Conservation (phyloP, 2,888 invertebrate genomes). For the Tuta absoluta region DNA sequence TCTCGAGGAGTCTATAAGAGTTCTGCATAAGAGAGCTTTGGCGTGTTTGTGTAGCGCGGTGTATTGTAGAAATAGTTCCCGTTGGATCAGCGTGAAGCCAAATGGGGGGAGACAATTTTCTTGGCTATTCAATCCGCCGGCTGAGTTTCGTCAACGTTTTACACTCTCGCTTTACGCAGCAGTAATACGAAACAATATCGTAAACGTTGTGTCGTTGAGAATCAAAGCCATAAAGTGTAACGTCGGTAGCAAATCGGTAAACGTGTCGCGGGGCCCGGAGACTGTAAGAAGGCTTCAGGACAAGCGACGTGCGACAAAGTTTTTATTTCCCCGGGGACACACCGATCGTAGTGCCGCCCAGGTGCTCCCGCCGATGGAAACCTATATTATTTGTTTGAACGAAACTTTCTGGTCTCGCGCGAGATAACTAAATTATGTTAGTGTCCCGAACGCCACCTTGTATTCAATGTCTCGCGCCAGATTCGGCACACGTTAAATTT, state of each 20-base stretch:
- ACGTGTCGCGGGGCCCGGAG: slow-evolving; percentile 65
- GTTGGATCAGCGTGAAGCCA: slow-evolving; percentile 15
- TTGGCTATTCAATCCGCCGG: slow-evolving; percentile 38
- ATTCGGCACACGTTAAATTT: slow-evolving; percentile 24
- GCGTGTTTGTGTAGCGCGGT: slow-evolving; percentile 27
- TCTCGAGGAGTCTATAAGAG: slow-evolving; percentile 38
- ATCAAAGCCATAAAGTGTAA: slow-evolving; percentile 75
- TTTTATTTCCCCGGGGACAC: slow-evolving; percentile 79
- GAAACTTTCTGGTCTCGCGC: slow-evolving; percentile 77
- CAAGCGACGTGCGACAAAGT: slow-evolving; percentile 80
- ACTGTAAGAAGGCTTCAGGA: slow-evolving; percentile 77
- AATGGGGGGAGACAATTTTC: slow-evolving; percentile 28
- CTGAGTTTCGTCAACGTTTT: slow-evolving; percentile 41
- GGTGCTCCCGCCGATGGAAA: slow-evolving; percentile 75
- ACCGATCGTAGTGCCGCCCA: slow-evolving; percentile 79
- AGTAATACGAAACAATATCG: slow-evolving; percentile 73
- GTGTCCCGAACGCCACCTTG: slow-evolving; percentile 64
- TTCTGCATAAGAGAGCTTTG: slow-evolving; percentile 31
- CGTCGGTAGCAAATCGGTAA: slow-evolving; percentile 73
- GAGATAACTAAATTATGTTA: slow-evolving; percentile 79
- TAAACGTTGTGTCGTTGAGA: slow-evolving; percentile 74
- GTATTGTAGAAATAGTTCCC: slow-evolving; percentile 12
- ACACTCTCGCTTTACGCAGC: slow-evolving; percentile 57
- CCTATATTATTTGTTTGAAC: slow-evolving; percentile 81
- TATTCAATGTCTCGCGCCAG: slow-evolving; percentile 58